Base-by-base conservation (phyloP, 2,797 vertebrate genomes). In the Alca torda region DNA sequence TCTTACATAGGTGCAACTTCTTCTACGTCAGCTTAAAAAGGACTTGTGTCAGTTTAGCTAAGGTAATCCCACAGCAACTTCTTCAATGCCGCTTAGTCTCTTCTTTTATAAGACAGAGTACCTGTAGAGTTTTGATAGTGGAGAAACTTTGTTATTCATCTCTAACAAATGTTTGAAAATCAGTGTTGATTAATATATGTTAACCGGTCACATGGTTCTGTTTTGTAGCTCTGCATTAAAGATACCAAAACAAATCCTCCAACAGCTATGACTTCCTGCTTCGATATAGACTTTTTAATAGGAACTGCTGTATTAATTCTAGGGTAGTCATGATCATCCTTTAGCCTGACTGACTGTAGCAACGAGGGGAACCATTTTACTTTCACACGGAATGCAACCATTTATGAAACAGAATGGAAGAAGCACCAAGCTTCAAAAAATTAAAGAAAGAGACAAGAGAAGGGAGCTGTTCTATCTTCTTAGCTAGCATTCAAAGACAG, bases 361-460 rank as follows among this genome's bases (percentile, higher is more conserved):
- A 92, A 72, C n/a, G 30, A 79, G 39, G 25, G 30, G 50, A 96
- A 74, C 23, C 65, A 90, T 84, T 96, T 95, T 84, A 84, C 50
- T 54, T 88, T 75, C 60, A 70, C 33, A 9, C 10, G 50, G 41
- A 87, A 93, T 31, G 70, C 78, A 81, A 39, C 8, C 18, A 43
- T 93, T 86, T 79, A 80, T 0, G 2, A 92, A 89, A 90, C 25
- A 85, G 60, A 89, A 77, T 4, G 16, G 73, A 88, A 89, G 33
- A 90, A 87, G 37, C 10, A 65, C 6, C 5, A 10, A 87, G 21
- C 37, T 95, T 74, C 9, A 87, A 78, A 59, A 48, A 70, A 70
- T 15, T 54, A 13, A 39, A 63, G 23, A 41, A 48, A 83, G 10
- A 35, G 53, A 70, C 4, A 60, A 57, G 26, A 53, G 14, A 81